Conservation (phyloP, 2,113 vertebrate genomes). For the Laterallus jamaicensis region DNA sequence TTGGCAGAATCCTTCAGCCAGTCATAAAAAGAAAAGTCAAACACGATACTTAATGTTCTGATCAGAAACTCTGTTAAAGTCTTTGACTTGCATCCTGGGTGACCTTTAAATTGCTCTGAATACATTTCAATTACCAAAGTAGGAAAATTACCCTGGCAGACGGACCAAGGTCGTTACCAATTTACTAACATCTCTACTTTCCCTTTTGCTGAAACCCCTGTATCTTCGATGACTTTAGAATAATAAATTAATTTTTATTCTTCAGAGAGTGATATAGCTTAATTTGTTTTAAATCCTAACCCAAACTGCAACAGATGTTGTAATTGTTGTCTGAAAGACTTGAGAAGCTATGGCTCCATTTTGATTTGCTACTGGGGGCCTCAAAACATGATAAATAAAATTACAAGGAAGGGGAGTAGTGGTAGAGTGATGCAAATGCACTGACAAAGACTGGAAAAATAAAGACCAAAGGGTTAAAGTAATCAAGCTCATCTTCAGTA, state of each 20-base stretch:
- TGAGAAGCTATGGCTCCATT: neutral
- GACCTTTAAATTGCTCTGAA: slow-evolving; percentile 43
- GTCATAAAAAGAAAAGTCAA: neutral
- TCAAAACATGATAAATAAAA: neutral
- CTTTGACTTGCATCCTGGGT: slow-evolving; percentile 3
- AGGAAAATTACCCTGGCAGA: slow-evolving; percentile 26
- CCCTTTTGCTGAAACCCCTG: neutral
- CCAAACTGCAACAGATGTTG: neutral
- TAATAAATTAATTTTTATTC: neutral
- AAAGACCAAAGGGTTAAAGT: neutral
- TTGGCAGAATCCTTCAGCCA: neutral
- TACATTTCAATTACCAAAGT: slow-evolving; percentile 16
- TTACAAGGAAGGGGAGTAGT: neutral
- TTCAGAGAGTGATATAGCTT: neutral
- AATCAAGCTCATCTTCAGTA: neutral
- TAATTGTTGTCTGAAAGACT: neutral
- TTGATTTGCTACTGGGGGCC: neutral
- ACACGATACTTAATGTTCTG: neutral
- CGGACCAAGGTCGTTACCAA: slow-evolving; percentile 21
- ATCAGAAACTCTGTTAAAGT: slow-evolving; percentile 11
- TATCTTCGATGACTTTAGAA: neutral
- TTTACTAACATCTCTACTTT: neutral
- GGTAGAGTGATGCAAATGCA: neutral
- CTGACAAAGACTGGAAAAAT: neutral
- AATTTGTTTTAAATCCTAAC: neutral